A percentile compares a stretch with the other conserved stretches of the same genome.
phyloP scores from a whole-genome alignment of 2,113 vertebrate genomes.

The Callionymus lyra region DNA sequence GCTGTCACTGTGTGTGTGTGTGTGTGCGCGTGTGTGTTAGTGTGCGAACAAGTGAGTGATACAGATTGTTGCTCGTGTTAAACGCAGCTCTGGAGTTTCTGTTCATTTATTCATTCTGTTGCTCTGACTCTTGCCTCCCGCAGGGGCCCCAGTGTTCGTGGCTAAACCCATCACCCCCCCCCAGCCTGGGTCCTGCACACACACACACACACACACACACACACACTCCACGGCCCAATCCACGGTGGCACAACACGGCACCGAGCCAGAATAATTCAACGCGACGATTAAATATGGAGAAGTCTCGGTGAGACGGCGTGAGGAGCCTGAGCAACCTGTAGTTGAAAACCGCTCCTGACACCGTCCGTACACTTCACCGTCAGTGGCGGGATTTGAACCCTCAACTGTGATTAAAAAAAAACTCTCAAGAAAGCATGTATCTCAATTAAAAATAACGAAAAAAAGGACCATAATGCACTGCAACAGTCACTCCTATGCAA shows the following conservation, averaged over 20 bases:
- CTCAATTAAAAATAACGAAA: too few relatives aligned
- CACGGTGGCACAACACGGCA: constrained; percentile 54
- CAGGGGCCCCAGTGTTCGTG: constrained; percentile 44
- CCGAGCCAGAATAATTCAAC: constrained; percentile 61
- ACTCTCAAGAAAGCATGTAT: too few relatives aligned
- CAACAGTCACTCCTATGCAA: too few relatives aligned
- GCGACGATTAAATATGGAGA: constrained; percentile 61
- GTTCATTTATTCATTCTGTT: constrained; percentile 64
- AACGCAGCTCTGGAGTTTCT: constrained; percentile 41
- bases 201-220: constrained; percentile 16
- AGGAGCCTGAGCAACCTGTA: constrained; percentile 41
- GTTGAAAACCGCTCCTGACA: constrained; percentile 43
- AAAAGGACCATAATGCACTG: too few relatives aligned
- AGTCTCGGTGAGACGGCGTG: constrained; percentile 32
- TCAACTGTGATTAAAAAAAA: too few relatives aligned
- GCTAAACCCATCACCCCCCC: constrained; percentile 32
- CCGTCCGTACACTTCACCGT: constrained; percentile 8
- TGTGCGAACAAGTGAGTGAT: neutral
- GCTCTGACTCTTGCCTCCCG: constrained; percentile 50
- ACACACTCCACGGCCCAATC: constrained; percentile 39
- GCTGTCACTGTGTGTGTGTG: constrained; percentile 23
- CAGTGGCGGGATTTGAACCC: neutral
- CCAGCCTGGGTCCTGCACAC: constrained; percentile 16
- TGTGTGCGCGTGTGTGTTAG: constrained; percentile 9
- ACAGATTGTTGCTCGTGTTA: constrained; percentile 36